Conservation (phyloP, 2,113 vertebrate species). For the Hucho hucho region DNA sequence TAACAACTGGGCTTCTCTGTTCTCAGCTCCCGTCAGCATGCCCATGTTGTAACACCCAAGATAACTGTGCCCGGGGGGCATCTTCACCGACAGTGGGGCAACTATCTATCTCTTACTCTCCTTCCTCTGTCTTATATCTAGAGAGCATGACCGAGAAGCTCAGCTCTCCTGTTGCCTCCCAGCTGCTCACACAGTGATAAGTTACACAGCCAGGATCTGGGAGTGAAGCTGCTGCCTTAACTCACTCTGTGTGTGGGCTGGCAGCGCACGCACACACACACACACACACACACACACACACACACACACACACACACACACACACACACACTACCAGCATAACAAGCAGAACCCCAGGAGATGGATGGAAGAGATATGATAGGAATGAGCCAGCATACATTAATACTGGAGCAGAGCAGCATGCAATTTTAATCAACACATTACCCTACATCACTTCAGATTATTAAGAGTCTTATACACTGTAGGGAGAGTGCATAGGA, state of each 20-base stretch:
- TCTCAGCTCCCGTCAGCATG: too few species aligned
- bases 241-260: not conserved
- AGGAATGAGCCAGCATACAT: not conserved
- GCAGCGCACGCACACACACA: not conserved
- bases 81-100: too few species aligned
- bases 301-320: not conserved
- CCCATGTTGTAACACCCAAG: too few species aligned
- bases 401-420: not conserved
- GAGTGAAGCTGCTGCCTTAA: not conserved
- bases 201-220: too few species aligned
- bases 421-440: not conserved
- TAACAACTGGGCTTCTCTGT: too few species aligned
- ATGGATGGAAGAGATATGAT: not conserved
- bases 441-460: not conserved
- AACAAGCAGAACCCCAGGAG: not conserved
- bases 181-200: too few species aligned
- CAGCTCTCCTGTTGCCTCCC: too few species aligned
- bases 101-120: too few species aligned
- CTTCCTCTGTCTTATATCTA: too few species aligned
- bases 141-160: too few species aligned
- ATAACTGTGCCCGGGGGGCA: too few species aligned
- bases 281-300: not conserved
- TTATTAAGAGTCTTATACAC: not conserved
- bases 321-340: not conserved
- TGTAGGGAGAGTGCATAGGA: not conserved